Conservation (phyloP, 2,888 invertebrate species). For the Megamerina dolium region DNA sequence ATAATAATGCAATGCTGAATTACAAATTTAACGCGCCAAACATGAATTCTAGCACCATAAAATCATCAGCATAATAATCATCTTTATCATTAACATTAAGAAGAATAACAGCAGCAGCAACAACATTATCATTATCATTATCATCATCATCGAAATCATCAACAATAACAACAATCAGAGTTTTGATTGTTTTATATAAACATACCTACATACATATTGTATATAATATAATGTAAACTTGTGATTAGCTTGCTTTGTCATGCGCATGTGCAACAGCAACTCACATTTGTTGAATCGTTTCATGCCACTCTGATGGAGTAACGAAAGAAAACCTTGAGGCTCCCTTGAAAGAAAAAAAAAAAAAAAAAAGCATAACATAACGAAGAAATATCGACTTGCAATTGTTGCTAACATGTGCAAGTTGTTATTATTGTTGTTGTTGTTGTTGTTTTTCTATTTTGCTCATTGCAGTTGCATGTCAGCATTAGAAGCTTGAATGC, state of each 20-base stretch:
- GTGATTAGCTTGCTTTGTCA: slow-evolving; percentile 16
- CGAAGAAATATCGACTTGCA: no score
- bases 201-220: slow-evolving; percentile 2
- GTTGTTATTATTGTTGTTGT: no score
- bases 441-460: no score
- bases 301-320: no score
- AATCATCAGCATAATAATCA: slow-evolving; percentile 3
- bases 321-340: slow-evolving; percentile 21
- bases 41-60: slow-evolving; percentile 25
- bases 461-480: slow-evolving; percentile 2
- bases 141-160: slow-evolving; percentile 9
- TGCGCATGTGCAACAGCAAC: slow-evolving; percentile 15
- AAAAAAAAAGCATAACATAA: no score
- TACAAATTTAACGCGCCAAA: slow-evolving; percentile 23
- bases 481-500: not conserved
- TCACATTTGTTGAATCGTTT: no score
- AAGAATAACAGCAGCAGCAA: slow-evolving; percentile 2
- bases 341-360: slow-evolving; percentile 21
- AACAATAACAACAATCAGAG: no score
- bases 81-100: slow-evolving; percentile 1
- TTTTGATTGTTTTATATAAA: slow-evolving; percentile 5
- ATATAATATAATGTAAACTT: slow-evolving; percentile 13
- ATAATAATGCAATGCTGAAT: slow-evolving; percentile 14
- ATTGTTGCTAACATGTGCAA: no score
- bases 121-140: slow-evolving; percentile 11